Base-by-base conservation (phyloP, 1,140 invertebrate genomes). In the Heliconius himera region DNA sequence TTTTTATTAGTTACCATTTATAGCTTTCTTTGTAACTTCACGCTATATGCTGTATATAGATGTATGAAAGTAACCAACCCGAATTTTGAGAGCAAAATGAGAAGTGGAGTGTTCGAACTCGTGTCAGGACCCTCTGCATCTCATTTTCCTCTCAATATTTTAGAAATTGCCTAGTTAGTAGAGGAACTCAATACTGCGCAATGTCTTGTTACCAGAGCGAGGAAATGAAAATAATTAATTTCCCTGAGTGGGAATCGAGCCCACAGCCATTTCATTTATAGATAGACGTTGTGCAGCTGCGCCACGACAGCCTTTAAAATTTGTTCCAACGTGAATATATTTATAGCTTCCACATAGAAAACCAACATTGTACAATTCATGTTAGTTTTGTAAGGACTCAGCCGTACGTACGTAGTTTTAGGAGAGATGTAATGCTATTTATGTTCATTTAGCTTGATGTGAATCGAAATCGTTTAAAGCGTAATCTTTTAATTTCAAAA, bases 371-470 rank as follows among this genome's bases (percentile, higher is more conserved):
- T 33, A 54, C 74, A 60, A 54, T 75, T 41, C 60, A 75, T 75
- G 38, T 60, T n/a, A 33, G 74, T 66, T 75, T 75, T 75, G 74
- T 75, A 75, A 75, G 60, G 74, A 66, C 74, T 26, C 74, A 66
- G 33, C 51, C 74, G 38, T 38, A 75, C 38, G 54, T 75, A 66
- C 74, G 74, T 75, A 41, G 74, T 75, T 75, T 75, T 75, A 22
- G 74, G 74, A 75, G 74, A 54, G 54, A 41, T 38, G 74, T 66
- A 60, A 66, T 60, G 74, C 74, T 54, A 60, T 75, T 75, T 75
- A 75, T 60, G 54, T 60, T 75, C 60, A 41, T 75, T 66, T 66
- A 66, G 60, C 26, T 66, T 66, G 11, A 66, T 29, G 26, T 66
- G 60, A 66, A 66, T 66, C 60, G 11, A 66, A 66, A 66, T 66